These are phyloP conservation scores for Drosophila pseudoobscura DNA, from an alignment of 1,140 invertebrate species.

Conservation along the genomic window DNA sequence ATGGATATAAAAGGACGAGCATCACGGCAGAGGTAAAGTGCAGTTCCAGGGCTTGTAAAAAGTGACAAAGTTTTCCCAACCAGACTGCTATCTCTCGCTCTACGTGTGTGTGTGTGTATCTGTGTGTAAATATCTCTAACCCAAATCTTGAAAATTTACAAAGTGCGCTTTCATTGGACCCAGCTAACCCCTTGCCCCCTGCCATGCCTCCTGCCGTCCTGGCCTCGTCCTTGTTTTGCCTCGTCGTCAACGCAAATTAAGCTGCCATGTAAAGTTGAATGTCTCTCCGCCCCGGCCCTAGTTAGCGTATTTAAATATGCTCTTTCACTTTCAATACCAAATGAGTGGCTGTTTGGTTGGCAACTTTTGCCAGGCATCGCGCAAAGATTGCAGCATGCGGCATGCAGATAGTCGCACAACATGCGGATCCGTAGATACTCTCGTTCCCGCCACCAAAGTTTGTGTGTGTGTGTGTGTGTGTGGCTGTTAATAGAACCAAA, in stretches of 20 bases:
- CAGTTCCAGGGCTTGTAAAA: conserved; percentile 11
- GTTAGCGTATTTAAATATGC: conserved; percentile 74
- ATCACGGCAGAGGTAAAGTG: conserved; percentile 15
- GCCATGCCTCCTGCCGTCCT: not conserved
- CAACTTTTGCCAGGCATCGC: conserved; percentile 67
- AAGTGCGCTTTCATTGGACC: conserved; percentile 52
- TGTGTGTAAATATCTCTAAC: conserved; percentile 66
- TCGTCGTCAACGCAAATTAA: conserved; percentile 73
- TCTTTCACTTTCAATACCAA: conserved; percentile 80
- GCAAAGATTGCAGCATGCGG: conserved; percentile 71
- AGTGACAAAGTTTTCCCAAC: conserved; percentile 17
- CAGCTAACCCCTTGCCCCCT: not conserved
- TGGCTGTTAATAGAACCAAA: conserved; percentile 31
- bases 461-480: conserved; percentile 13
- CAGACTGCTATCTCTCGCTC: conserved; percentile 3
- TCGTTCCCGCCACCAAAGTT: conserved; percentile 33
- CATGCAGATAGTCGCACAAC: conserved; percentile 45
- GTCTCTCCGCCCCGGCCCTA: conserved; percentile 3
- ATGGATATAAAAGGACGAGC: no score
- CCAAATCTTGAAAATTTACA: conserved; percentile 74
- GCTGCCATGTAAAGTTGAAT: conserved; percentile 62
- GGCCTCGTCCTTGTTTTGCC: conserved; percentile 17
- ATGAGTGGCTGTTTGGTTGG: conserved; percentile 62
- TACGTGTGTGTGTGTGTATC: conserved; percentile 12
- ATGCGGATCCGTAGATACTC: conserved; percentile 39